phyloP scores from a whole-genome alignment of 2,888 invertebrate genomes.

The Caprella mutica region DNA sequence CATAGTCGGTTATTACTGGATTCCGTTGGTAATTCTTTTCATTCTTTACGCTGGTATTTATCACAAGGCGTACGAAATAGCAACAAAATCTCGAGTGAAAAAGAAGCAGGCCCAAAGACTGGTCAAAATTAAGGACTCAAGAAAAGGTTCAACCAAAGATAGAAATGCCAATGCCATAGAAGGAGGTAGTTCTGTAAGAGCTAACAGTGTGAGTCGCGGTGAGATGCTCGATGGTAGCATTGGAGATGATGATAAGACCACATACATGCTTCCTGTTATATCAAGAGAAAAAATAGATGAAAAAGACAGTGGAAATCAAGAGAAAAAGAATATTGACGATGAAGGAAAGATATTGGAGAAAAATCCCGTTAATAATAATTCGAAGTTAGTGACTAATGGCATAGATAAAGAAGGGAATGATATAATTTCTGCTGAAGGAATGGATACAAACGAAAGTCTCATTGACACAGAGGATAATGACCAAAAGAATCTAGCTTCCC shows the following conservation, averaged over 20 bases:
- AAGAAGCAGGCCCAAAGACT: conserved; percentile 90
- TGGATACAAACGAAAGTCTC: neutral
- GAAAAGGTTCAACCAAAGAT: conserved; percentile 45
- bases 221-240: too few relatives aligned
- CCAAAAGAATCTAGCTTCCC: neutral
- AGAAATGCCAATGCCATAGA: conserved; percentile 47
- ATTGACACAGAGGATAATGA: neutral
- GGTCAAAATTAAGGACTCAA: conserved; percentile 63
- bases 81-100: conserved; percentile 91
- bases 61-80: conserved; percentile 93
- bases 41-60: conserved; percentile 94
- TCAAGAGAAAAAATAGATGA: conserved; percentile 40
- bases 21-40: conserved; percentile 86
- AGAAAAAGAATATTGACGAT: neutral
- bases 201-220: too few relatives aligned
- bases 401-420: neutral
- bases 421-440: neutral
- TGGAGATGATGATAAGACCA: too few relatives aligned
- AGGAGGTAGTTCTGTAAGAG: too few relatives aligned
- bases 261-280: conserved; percentile 9
- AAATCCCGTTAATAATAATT: neutral
- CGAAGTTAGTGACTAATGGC: neutral
- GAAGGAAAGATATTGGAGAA: neutral
- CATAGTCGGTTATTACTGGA: conserved; percentile 96
- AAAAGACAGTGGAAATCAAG: neutral